phyloP scores from a whole-genome alignment of 2,888 invertebrate species.

The Patella depressa region DNA sequence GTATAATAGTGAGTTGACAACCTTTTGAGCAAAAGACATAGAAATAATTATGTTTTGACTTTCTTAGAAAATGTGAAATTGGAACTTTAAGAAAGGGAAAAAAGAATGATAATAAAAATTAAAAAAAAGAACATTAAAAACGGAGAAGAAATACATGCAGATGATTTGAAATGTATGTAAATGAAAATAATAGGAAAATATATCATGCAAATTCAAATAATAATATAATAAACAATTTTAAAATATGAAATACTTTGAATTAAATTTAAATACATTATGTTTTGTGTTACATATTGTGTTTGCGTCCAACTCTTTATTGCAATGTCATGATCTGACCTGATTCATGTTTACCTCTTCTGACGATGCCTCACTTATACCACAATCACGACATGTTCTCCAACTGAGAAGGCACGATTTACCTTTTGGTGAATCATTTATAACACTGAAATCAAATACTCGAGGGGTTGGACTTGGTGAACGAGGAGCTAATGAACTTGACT shows the following conservation, averaged over 20 bases:
- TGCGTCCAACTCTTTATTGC: neutral
- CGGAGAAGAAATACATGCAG: too few species aligned
- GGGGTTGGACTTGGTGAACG: constrained; percentile 45
- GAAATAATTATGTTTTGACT: too few species aligned
- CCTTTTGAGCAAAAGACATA: too few species aligned
- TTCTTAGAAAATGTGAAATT: too few species aligned
- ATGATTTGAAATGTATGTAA: too few species aligned
- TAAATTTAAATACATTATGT: too few species aligned
- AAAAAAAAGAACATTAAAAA: too few species aligned
- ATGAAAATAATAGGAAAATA: neutral
- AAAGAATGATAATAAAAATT: too few species aligned
- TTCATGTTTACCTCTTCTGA: constrained; percentile 56
- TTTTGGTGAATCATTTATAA: constrained; percentile 56
- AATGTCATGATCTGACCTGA: neutral
- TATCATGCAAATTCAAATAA: neutral
- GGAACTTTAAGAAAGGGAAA: too few species aligned
- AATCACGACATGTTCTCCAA: constrained; percentile 66
- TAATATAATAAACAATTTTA: neutral
- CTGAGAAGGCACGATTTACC: constrained; percentile 62
- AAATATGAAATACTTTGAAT: too few species aligned
- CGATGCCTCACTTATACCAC: constrained; percentile 60
- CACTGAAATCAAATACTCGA: constrained; percentile 61
- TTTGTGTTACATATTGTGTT: neutral
- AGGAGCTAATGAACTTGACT: constrained; percentile 51
- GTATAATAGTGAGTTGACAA: too few species aligned